phyloP scores from a whole-genome alignment of 1,140 invertebrate genomes.

The Reticulitermes speratus region DNA sequence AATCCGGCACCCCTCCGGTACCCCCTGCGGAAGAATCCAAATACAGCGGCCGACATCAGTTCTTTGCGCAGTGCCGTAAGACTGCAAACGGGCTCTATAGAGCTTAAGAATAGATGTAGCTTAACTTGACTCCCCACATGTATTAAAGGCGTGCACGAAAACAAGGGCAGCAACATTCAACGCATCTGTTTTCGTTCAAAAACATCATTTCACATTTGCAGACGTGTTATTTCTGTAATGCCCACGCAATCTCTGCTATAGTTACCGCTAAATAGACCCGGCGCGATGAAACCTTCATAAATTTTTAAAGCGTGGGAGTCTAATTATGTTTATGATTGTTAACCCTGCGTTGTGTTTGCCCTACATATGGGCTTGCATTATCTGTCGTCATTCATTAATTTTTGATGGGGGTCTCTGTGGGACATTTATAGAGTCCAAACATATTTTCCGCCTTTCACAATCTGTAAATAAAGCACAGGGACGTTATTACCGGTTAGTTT shows the following conservation, averaged over 20 bases:
- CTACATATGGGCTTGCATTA: neutral
- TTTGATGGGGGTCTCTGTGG: slow-evolving; percentile 8
- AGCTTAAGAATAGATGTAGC: no score
- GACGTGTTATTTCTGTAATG: no score
- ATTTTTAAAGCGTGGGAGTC: neutral
- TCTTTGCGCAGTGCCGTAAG: no score
- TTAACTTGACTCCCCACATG: no score
- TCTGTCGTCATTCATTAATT: neutral
- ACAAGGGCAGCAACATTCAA: no score
- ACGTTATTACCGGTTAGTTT: neutral
- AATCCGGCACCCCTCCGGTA: no score
- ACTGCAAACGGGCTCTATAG: no score
- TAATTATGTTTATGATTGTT: slow-evolving; percentile 6
- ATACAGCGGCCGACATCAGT: no score
- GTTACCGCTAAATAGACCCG: neutral
- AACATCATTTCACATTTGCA: no score
- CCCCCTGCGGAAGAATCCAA: no score
- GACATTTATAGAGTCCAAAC: slow-evolving; percentile 10
- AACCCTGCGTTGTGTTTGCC: neutral
- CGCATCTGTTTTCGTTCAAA: no score
- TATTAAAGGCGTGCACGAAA: no score
- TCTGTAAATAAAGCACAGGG: neutral
- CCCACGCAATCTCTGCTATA: neutral
- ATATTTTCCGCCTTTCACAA: slow-evolving; percentile 1
- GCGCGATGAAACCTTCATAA: neutral